phyloP scores from a whole-genome alignment of 2,888 invertebrate species.

The Oligia latruncula region DNA sequence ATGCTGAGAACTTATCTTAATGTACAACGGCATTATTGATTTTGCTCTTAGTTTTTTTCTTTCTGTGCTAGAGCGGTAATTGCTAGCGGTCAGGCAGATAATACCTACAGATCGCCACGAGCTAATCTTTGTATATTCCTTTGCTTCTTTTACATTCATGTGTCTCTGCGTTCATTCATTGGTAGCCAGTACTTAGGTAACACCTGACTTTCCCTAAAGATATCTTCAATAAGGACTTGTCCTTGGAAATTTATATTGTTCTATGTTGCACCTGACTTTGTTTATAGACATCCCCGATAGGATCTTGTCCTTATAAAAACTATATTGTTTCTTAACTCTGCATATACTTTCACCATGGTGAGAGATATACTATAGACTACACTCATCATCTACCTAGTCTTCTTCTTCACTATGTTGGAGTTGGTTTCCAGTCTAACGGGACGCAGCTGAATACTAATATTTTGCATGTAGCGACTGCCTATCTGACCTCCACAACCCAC shows the following conservation, averaged over 20 bases:
- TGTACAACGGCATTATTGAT: neutral
- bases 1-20: neutral
- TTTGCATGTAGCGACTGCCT: neutral
- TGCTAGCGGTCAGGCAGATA: neutral
- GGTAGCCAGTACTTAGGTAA: neutral
- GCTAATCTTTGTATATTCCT: neutral
- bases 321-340: neutral
- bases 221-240: neutral
- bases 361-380: too few relatives aligned
- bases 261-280: neutral
- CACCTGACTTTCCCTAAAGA: neutral
- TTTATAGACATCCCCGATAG: neutral
- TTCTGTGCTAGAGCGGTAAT: neutral
- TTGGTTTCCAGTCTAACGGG: neutral
- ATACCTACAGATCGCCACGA: neutral
- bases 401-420: neutral
- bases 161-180: neutral
- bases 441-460: neutral
- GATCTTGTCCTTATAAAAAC: neutral
- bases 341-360: neutral
- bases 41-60: neutral
- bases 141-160: neutral
- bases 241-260: neutral
- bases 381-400: neutral
- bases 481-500: neutral